Evolutionary conservation across 2,888 invertebrate genomes (phyloP).

Genomic region (Eupithecia vulgata): DNA sequence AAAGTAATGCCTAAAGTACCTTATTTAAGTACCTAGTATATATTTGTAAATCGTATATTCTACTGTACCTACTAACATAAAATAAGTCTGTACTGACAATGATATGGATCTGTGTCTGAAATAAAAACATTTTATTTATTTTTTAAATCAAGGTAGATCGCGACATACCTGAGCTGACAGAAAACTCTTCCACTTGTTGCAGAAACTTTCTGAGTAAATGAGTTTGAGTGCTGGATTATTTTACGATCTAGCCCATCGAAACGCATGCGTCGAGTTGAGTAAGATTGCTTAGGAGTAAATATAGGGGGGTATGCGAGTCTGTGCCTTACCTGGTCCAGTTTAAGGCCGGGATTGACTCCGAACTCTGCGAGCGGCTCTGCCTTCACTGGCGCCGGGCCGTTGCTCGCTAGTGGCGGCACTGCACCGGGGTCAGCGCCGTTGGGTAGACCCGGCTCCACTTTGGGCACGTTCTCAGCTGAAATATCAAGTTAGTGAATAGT

Average conservation of each 20-base stretch:
- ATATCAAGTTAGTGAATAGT: not conserved
- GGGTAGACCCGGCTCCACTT: conserved; percentile 80
- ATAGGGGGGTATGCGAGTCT: not conserved
- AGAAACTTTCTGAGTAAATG: too few species aligned
- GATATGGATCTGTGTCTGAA: too few species aligned
- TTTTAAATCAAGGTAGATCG: too few species aligned
- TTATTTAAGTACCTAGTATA: too few species aligned
- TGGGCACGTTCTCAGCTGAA: conserved; percentile 77
- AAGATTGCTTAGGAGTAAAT: not conserved
- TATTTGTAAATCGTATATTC: too few species aligned
- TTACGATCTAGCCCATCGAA: not conserved
- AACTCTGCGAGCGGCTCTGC: conserved; percentile 72
- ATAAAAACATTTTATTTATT: too few species aligned
- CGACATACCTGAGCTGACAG: too few species aligned
- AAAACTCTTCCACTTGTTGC: too few species aligned
- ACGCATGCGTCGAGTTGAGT: not conserved
- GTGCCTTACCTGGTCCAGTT: conserved; percentile 90
- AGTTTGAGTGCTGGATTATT: too few species aligned
- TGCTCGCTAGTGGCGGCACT: conserved; percentile 51
- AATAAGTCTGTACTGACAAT: too few species aligned
- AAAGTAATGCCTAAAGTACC: too few species aligned
- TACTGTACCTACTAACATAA: too few species aligned
- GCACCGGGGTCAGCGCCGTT: conserved; percentile 76
- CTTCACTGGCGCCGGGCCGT: conserved; percentile 58
- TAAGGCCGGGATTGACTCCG: conserved; percentile 88